These are phyloP conservation scores for Harpegnathos saltator DNA, from an alignment of 1,140 invertebrate species.

Conservation along the genomic window DNA sequence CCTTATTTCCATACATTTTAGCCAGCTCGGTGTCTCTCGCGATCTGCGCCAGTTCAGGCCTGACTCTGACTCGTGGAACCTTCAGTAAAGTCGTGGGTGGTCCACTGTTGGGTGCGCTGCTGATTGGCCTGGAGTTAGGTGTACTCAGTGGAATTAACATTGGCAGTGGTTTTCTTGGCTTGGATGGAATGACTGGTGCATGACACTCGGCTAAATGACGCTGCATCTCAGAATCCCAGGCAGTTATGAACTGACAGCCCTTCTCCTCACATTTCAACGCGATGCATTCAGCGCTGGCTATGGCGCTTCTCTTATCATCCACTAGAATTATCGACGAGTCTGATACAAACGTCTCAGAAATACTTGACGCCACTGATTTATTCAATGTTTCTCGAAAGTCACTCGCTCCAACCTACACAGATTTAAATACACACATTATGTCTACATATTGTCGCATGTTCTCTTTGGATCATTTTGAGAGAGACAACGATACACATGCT, in stretches of 20 bases:
- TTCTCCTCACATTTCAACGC: slow-evolving; percentile 83
- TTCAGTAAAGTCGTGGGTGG: slow-evolving; percentile 76
- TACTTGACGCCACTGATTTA: slow-evolving; percentile 53
- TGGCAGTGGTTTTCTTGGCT: slow-evolving; percentile 80
- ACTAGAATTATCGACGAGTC: slow-evolving; percentile 61
- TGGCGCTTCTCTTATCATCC: slow-evolving; percentile 71
- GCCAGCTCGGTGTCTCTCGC: slow-evolving; percentile 87
- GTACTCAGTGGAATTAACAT: slow-evolving; percentile 81
- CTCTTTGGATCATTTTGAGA: neutral
- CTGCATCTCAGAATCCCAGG: slow-evolving; percentile 86
- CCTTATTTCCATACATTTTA: slow-evolving; percentile 83
- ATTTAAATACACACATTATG: slow-evolving; percentile 50
- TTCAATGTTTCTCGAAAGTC: slow-evolving; percentile 77
- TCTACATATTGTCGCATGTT: neutral
- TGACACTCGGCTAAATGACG: slow-evolving; percentile 82
- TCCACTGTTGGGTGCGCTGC: slow-evolving; percentile 54
- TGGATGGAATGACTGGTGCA: slow-evolving; percentile 74
- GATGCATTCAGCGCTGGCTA: slow-evolving; percentile 81
- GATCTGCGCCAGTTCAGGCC: slow-evolving; percentile 84
- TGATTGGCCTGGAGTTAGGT: slow-evolving; percentile 42
- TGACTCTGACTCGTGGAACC: slow-evolving; percentile 81
- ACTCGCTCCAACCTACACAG: slow-evolving; percentile 81
- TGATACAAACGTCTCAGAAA: slow-evolving; percentile 62
- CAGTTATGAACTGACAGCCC: slow-evolving; percentile 86
- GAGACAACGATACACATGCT: neutral